Evolutionary conservation across 2,797 vertebrate genomes (phyloP), one percentile per base, ranked within the genome.

Genomic region (Peromyscus nudipes): DNA sequence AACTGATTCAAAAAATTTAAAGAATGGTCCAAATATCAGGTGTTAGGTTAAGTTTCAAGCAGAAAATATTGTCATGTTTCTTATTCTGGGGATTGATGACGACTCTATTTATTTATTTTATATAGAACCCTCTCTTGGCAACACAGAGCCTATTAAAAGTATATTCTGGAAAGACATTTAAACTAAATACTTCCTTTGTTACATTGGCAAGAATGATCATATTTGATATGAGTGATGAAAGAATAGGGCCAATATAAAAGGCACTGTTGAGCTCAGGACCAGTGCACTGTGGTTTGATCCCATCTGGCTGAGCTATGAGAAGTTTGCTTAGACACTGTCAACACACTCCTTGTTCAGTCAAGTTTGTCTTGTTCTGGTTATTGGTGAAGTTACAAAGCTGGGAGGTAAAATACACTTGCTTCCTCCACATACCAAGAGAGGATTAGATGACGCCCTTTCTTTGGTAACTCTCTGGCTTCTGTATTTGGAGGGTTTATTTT

Each of bases 291-390:
- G 40, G 64, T 96, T 91, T 96, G 88, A 96, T 82, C 71, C 79
- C 95, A 88, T 95, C 88, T 94, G 91, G 60, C 83, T 0, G 1
- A 97, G 21, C 94, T 85, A 34, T 9, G 2, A 83, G 79, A 84
- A 86, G 67, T 65, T 86, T 86, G 46, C 82, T 91, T 69, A 84
- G 89, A 92, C 88, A 83, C 84, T 75, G 76, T 91, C 92, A 69
- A 81, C 83, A 77, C 67, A 84, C 79, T 86, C 75, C 95, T 91
- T 40, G 52, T 96, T 84, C 90, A 83, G 89, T 75, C 17, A 80
- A 97, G 92, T 97, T 95, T 96, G 89, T 92, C 93, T 95, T 97
- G 31, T 82, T 97, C 83, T 75, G 67, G 87, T 97, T 96, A 89
- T 17, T 81, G 92, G 93, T 95, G 92, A 52, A 86, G 64, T 81